Evolutionary conservation across 1,140 invertebrate genomes (phyloP).

Genomic region (Camponotus pennsylvanicus): DNA sequence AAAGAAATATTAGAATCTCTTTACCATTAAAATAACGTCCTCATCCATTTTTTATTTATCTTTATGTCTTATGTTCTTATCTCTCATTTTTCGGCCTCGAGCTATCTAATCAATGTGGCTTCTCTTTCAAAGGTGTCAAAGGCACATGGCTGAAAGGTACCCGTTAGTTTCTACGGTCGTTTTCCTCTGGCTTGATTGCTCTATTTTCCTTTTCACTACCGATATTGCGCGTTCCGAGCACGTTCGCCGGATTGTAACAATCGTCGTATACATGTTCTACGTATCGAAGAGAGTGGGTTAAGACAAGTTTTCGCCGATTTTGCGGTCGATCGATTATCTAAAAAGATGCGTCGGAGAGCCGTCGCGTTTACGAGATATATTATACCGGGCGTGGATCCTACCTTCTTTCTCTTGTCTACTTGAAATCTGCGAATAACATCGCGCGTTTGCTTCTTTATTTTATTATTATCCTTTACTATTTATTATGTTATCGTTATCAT

Average conservation of each 20-base stretch:
- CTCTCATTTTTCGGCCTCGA: not conserved
- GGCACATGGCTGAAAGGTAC: constrained; percentile 72
- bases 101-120: constrained; percentile 21
- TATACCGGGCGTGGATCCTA: constrained; percentile 11
- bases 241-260: constrained; percentile 29
- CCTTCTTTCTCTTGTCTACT: not conserved
- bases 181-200: constrained; percentile 16
- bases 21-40: not conserved
- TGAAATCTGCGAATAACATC: constrained; percentile 26
- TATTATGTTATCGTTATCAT: constrained; percentile 51
- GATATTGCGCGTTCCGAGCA: constrained; percentile 67
- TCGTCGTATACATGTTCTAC: constrained; percentile 62
- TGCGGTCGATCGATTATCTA: not conserved
- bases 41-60: not conserved
- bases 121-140: constrained; percentile 70
- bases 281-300: constrained; percentile 31
- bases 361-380: constrained; percentile 12
- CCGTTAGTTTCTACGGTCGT: constrained; percentile 53
- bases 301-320: constrained; percentile 19
- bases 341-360: constrained; percentile 13
- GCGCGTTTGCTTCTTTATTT: not conserved
- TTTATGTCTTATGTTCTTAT: not conserved
- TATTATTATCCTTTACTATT: constrained; percentile 61
- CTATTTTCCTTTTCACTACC: not conserved
- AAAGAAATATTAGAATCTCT: not conserved